phyloP scores from a whole-genome alignment of 1,140 invertebrate species.

The Magallana gigas region DNA sequence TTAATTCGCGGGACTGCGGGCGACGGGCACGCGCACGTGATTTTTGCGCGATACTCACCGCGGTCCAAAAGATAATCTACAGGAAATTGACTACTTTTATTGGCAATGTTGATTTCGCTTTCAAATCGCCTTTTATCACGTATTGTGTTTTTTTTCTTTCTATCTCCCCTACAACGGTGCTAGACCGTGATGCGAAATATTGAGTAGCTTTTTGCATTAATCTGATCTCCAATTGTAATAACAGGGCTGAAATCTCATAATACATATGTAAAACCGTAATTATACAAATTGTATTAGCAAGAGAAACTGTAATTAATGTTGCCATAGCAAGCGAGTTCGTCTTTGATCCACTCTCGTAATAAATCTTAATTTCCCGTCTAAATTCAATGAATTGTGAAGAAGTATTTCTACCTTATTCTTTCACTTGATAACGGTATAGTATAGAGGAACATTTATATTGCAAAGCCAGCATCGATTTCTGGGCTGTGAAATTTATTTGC shows the following conservation, averaged over 20 bases:
- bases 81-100: slow-evolving; percentile 36
- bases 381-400: slow-evolving; percentile 34
- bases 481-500: slow-evolving; percentile 20
- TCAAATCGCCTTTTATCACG: slow-evolving; percentile 27
- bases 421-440: not conserved
- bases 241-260: slow-evolving; percentile 31
- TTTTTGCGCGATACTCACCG: not conserved
- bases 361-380: slow-evolving; percentile 36
- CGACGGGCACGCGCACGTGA: not conserved
- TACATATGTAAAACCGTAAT: slow-evolving; percentile 38
- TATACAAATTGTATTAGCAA: slow-evolving; percentile 35
- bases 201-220: slow-evolving; percentile 31
- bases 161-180: not conserved
- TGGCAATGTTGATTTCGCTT: slow-evolving; percentile 22
- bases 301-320: slow-evolving; percentile 29
- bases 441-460: slow-evolving; percentile 27
- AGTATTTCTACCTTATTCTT: not conserved
- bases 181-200: slow-evolving; percentile 23
- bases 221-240: slow-evolving; percentile 31
- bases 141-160: slow-evolving; percentile 2
- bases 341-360: slow-evolving; percentile 13
- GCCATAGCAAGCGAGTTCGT: not conserved
- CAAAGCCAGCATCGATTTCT: slow-evolving; percentile 19
- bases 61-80: not conserved
- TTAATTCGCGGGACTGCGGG: slow-evolving; percentile 17